Percentiles rank a stretch among this genome's conserved stretches.
Conservation (phyloP, 1,140 invertebrate genomes). For the Habropoda laboriosa region DNA sequence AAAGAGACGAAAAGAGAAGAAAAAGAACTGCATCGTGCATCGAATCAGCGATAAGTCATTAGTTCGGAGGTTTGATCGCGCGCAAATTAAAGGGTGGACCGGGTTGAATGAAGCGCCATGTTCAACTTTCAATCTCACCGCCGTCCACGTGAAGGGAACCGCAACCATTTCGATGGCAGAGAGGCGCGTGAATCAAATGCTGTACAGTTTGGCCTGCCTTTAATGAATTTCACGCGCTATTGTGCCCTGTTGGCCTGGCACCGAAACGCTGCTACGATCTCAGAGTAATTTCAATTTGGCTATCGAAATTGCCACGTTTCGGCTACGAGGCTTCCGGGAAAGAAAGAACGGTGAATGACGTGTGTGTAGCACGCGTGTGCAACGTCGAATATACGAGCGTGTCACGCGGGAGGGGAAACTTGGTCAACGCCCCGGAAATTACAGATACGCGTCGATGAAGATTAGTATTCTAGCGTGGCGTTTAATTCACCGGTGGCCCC, state of each 20-base stretch:
- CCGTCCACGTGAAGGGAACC: background rate
- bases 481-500: conserved; percentile 45
- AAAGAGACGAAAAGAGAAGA: background rate
- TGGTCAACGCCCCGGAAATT: conserved; percentile 40
- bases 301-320: conserved; percentile 9
- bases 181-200: background rate
- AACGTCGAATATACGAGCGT: background rate
- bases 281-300: background rate
- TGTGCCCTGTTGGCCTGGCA: background rate
- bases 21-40: too few relatives aligned
- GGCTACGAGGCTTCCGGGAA: too few relatives aligned
- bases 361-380: too few relatives aligned
- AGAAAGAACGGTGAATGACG: background rate
- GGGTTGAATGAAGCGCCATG: background rate
- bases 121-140: conserved; percentile 21
- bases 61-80: background rate
- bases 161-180: conserved; percentile 30
- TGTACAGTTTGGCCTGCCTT: background rate
- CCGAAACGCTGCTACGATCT: too few relatives aligned
- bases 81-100: background rate
- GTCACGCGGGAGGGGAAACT: background rate
- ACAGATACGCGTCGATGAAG: conserved; percentile 35
- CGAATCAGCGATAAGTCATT: background rate
- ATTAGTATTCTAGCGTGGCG: conserved; percentile 63
- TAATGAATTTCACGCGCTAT: conserved; percentile 44